Evolutionary conservation across 2,113 vertebrate species (phyloP).

Genomic region (Cariama cristata): DNA sequence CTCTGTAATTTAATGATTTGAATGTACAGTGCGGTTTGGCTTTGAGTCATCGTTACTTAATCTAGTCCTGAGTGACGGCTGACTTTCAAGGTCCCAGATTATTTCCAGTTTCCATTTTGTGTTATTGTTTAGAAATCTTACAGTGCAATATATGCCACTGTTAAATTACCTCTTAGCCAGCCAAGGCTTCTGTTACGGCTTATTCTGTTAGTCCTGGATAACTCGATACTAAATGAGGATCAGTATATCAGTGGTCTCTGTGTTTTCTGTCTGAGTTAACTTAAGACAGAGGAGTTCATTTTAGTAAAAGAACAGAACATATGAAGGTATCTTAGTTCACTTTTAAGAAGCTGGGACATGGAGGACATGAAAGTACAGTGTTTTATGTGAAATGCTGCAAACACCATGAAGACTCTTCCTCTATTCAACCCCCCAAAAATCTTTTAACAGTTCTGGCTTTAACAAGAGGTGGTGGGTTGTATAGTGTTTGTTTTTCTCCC

Average conservation of each 20-base stretch:
- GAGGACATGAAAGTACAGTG: background rate
- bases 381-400: background rate
- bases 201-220: background rate
- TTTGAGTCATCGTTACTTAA: background rate
- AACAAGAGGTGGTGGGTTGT: background rate
- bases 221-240: background rate
- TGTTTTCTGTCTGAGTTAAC: background rate
- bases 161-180: background rate
- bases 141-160: background rate
- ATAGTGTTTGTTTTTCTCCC: accelerated
- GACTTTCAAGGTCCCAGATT: background rate
- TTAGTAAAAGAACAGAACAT: background rate
- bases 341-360: background rate
- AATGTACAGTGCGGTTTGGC: background rate
- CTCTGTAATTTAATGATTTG: background rate
- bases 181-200: background rate
- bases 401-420: background rate
- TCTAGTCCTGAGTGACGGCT: background rate
- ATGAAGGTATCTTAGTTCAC: background rate
- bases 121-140: background rate
- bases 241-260: background rate
- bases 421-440: background rate
- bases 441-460: background rate
- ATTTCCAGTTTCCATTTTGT: background rate
- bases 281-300: background rate